phyloP scores from a whole-genome alignment of 2,888 invertebrate species.

The Pinctada fucata region DNA sequence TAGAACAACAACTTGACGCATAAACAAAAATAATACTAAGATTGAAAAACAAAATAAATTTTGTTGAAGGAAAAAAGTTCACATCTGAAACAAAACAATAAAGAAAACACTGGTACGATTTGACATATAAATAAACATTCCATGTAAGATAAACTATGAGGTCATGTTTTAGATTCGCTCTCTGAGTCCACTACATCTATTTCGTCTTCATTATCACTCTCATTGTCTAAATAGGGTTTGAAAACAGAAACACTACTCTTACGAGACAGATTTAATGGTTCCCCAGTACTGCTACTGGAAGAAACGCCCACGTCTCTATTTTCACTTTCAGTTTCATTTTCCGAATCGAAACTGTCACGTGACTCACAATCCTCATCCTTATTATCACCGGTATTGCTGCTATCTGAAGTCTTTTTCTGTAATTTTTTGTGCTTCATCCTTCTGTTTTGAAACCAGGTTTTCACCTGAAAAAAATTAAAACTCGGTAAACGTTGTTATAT shows the following conservation, averaged over 20 bases:
- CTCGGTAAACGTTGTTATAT: not conserved
- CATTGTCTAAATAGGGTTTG: constrained; percentile 36
- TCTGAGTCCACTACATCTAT: constrained; percentile 69
- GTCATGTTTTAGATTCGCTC: constrained; percentile 32
- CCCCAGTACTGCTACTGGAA: not conserved
- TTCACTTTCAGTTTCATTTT: constrained; percentile 6
- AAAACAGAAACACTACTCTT: constrained; percentile 10
- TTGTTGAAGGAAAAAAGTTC: too few species aligned
- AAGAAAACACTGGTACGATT: too few species aligned
- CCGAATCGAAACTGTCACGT: constrained; percentile 39
- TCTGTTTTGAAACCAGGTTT: constrained; percentile 98
- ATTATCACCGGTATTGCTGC: constrained; percentile 43
- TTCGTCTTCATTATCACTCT: constrained; percentile 54
- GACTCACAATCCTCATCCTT: constrained; percentile 51
- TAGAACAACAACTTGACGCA: too few species aligned
- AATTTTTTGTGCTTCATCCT: constrained; percentile 84
- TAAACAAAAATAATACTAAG: too few species aligned
- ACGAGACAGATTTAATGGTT: constrained; percentile 13
- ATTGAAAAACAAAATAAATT: too few species aligned
- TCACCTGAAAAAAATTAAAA: constrained; percentile 83
- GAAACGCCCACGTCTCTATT: constrained; percentile 7
- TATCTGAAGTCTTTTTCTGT: constrained; percentile 66
- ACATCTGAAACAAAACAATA: too few species aligned
- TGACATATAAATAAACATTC: too few species aligned
- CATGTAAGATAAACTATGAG: not conserved